A percentile compares a stretch with the other conserved stretches of the same genome.
phyloP scores from a whole-genome alignment of 2,888 invertebrate genomes.

The Eupithecia centaureata region DNA sequence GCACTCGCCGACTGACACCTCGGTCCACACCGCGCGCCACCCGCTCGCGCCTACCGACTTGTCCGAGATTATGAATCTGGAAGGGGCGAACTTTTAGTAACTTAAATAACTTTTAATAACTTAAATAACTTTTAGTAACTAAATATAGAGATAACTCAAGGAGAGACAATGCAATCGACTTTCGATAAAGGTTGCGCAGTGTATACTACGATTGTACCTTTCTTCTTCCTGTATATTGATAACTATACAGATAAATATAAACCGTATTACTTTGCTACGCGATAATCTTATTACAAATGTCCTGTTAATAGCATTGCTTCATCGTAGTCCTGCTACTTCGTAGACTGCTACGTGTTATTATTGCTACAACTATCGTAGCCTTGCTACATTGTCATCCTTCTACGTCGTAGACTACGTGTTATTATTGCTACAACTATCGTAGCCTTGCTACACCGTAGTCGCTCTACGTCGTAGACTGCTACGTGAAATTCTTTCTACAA shows the following conservation, averaged over 20 bases:
- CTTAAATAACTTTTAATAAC: too few relatives aligned
- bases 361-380: not conserved
- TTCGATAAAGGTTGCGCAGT: not conserved
- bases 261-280: too few relatives aligned
- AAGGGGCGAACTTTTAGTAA: conserved; percentile 32
- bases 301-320: too few relatives aligned
- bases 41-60: conserved; percentile 97
- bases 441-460: not conserved
- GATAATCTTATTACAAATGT: too few relatives aligned
- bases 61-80: conserved; percentile 96
- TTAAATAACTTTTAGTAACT: too few relatives aligned
- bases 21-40: conserved; percentile 97
- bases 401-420: not conserved
- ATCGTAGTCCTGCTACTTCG: not conserved
- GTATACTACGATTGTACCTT: too few relatives aligned
- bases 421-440: not conserved
- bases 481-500: not conserved
- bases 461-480: not conserved
- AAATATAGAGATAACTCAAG: not conserved
- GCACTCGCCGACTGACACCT: conserved; percentile 86
- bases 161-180: not conserved
- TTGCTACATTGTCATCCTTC: too few relatives aligned
- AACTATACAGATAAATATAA: too few relatives aligned
- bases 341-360: not conserved
- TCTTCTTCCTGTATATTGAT: too few relatives aligned